These are phyloP conservation scores for Polylopha cassiicola DNA, from an alignment of 2,888 invertebrate genomes.

Conservation along the genomic window DNA sequence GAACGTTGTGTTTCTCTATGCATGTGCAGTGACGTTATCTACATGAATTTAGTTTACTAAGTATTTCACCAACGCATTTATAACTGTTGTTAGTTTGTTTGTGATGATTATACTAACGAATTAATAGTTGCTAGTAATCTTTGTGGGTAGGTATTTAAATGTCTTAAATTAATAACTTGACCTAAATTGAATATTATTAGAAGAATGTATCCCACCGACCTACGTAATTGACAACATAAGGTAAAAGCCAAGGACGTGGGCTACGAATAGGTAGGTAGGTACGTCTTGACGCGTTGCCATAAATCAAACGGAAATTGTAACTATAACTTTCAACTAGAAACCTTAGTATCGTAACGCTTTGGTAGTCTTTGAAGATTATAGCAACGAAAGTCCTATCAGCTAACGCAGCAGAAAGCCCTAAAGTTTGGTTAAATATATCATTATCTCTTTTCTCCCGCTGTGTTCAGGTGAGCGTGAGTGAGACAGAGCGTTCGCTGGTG, in stretches of 20 bases:
- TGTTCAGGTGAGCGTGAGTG: constrained; percentile 61
- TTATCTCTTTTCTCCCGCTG: constrained; percentile 13
- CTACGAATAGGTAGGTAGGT: no score
- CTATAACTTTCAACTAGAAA: no score
- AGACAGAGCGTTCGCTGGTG: constrained; percentile 82
- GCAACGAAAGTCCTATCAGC: no score
- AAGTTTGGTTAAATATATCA: constrained; percentile 16
- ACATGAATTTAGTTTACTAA: constrained; percentile 6
- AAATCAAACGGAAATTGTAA: no score
- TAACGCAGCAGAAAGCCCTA: no score
- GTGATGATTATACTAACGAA: constrained; percentile 2
- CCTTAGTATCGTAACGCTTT: no score
- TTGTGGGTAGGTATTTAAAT: constrained; percentile 1
- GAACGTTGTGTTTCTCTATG: constrained; percentile 17
- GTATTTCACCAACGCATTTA: constrained; percentile 6
- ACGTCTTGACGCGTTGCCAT: no score
- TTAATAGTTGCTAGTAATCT: no score
- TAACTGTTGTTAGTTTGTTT: constrained; percentile 6
- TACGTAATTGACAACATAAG: constrained; percentile 8
- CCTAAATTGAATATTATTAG: constrained; percentile 19
- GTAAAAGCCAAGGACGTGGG: constrained; percentile 10
- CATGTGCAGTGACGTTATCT: constrained; percentile 12
- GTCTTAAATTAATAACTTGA: constrained; percentile 6
- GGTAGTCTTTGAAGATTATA: no score
- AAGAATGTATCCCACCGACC: constrained; percentile 10